Evolutionary conservation across 2,797 vertebrate species (phyloP), one percentile per base, ranked within the genome.

Genomic region (Coregonus ussuriensis): DNA sequence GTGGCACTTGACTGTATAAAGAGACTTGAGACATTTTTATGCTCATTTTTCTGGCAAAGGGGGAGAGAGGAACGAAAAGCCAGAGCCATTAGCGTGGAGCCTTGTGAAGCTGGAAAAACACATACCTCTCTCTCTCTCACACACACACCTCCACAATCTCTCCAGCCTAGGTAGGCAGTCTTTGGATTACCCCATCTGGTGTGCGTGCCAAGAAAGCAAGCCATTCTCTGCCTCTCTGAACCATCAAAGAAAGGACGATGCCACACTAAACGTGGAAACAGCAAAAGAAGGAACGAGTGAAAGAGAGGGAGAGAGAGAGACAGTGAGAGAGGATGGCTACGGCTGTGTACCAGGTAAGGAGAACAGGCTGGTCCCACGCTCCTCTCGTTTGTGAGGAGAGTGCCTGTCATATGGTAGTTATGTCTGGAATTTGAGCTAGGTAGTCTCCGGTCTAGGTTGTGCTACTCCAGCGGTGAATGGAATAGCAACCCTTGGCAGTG

Each of bases 261-360:
- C 88, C 88, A 85, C 83, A 88, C 76, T 92, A 77, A 88, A 84
- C 77, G 71, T 72, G 65, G 75, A 80, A 79, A 79, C 81, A 88
- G 77, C 73, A 66, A 83, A 65, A 83, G 69, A 83, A 67, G 78
- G 65, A 66, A n/a, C 52, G n/a, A 75, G 72, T 47, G 71, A 77
- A 59, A 62, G n/a, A 77, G 47, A 67, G 33, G 25, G 41, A 56
- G 54, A 62, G 21, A 59, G 47, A 71, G 53, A 73, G 70, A 52
- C 31, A 51, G 41, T 59, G 74, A 81, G 68, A 72, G 67, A 93
- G 91, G 91, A 95, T 95, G 94, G 93, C 94, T 85, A 94, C 94
- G 51, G 93, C 93, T 68, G 92, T 95, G 85, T 95, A 92, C 84
- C 94, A 95, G 94, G 94, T 95, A 92, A 93, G 94, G 75, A 83